Evolutionary conservation across 2,113 vertebrate genomes (phyloP).

Genomic region (Hemiprocne comata): DNA sequence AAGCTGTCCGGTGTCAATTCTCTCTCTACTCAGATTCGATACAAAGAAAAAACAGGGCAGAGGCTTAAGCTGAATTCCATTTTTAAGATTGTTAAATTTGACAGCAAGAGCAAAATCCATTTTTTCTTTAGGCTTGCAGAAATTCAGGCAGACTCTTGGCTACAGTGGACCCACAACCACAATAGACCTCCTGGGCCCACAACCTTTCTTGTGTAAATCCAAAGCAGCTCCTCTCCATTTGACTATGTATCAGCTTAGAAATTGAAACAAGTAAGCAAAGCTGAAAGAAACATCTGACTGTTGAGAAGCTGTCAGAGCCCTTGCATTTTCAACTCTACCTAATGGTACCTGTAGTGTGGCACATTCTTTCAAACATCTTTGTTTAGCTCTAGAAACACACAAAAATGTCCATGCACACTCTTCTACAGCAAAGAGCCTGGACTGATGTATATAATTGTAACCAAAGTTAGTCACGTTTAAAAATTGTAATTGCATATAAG

Average conservation of each 20-base stretch:
- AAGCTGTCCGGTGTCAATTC: background rate
- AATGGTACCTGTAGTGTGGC: background rate
- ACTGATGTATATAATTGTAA: slow-evolving; percentile 19
- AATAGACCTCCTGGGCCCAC: background rate
- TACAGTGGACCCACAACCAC: too few species aligned
- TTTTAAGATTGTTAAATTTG: background rate
- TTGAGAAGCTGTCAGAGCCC: background rate
- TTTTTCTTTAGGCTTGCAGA: background rate
- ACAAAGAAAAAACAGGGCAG: background rate
- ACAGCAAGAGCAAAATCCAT: background rate
- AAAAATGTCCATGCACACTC: background rate
- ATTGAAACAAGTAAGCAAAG: background rate
- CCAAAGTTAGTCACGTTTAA: slow-evolving; percentile 69
- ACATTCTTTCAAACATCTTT: background rate
- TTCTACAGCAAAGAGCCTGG: background rate
- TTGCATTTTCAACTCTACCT: background rate
- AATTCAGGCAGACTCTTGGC: background rate
- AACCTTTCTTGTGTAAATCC: background rate
- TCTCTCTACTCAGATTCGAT: background rate
- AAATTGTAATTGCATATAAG: slow-evolving; percentile 67
- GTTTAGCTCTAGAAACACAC: background rate
- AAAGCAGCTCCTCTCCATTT: background rate
- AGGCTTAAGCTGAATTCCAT: background rate
- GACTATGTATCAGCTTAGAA: background rate
- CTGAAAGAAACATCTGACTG: background rate